Evolutionary conservation across 2,113 vertebrate species (phyloP).

Genomic region (Conger conger): DNA sequence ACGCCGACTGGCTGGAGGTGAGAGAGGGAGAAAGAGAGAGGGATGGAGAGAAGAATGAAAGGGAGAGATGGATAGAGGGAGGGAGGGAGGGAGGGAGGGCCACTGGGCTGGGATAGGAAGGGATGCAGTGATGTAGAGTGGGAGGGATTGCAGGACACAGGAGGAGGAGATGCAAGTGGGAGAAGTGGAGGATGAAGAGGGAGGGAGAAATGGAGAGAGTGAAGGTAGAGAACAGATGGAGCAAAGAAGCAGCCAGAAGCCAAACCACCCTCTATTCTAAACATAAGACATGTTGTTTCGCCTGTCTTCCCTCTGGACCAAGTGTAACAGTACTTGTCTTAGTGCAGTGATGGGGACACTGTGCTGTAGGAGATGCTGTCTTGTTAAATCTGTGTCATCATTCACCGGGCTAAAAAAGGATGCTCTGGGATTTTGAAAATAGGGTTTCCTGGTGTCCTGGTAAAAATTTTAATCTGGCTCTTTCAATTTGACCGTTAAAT

Average conservation of each 20-base stretch:
- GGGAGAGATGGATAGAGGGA: conserved; percentile 41
- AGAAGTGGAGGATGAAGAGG: neutral
- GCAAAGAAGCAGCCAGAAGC: neutral
- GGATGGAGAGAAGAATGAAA: conserved; percentile 38
- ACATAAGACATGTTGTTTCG: too few species aligned
- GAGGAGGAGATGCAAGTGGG: conserved; percentile 1
- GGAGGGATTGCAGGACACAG: conserved; percentile 5
- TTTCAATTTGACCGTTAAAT: neutral
- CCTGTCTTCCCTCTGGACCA: neutral
- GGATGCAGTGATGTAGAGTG: conserved; percentile 2
- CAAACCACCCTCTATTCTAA: neutral
- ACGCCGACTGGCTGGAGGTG: conserved; percentile 96
- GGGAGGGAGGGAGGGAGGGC: conserved; percentile 47
- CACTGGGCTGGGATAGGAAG: conserved; percentile 42
- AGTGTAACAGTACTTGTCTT: neutral
- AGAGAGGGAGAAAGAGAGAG: conserved; percentile 53
- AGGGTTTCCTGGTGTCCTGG: neutral
- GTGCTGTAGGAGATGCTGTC: neutral
- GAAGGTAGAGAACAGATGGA: neutral
- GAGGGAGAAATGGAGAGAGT: neutral
- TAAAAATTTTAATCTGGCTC: neutral
- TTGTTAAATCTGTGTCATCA: too few species aligned
- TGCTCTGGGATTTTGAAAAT: too few species aligned
- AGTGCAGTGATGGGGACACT: neutral
- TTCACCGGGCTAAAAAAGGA: too few species aligned